Conservation (phyloP, 2,797 vertebrate genomes). For the Acanthurus lineatus region DNA sequence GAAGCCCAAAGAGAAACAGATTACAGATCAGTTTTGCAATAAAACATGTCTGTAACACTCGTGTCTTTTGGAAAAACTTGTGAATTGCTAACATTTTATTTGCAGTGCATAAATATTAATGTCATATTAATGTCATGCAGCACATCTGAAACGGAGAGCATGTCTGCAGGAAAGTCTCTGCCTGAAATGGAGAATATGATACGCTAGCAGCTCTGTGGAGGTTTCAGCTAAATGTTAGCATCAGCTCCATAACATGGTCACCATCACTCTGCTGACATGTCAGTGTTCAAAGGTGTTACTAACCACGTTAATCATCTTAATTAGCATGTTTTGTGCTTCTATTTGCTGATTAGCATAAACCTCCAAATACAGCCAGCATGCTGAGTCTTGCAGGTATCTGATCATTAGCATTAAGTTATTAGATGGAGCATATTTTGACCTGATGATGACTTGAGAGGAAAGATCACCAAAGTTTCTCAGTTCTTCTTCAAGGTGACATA, state of each 20-base stretch:
- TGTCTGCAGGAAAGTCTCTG: conserved; percentile 24
- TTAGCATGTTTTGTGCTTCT: neutral
- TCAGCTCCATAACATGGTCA: neutral
- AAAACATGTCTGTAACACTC: conserved; percentile 28
- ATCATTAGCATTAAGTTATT: neutral
- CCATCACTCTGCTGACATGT: neutral
- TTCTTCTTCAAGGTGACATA: too few species aligned
- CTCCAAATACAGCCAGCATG: neutral
- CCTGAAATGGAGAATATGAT: conserved; percentile 8
- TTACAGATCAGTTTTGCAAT: neutral
- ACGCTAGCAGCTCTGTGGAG: neutral
- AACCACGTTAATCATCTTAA: neutral
- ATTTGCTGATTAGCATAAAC: neutral
- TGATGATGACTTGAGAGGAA: neutral
- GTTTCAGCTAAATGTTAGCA: neutral
- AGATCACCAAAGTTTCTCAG: neutral
- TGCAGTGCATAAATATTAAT: neutral
- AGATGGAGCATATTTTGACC: neutral
- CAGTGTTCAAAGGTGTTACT: neutral
- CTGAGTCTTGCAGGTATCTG: neutral
- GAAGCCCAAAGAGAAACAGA: conserved; percentile 14
- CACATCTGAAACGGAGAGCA: conserved; percentile 33
- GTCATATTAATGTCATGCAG: conserved; percentile 21
- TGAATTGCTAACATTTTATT: neutral
- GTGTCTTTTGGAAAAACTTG: neutral